Evolutionary conservation across 2,888 invertebrate species (phyloP), one percentile per base, ranked within the genome.

Genomic region (Heteromurus nitidus): DNA sequence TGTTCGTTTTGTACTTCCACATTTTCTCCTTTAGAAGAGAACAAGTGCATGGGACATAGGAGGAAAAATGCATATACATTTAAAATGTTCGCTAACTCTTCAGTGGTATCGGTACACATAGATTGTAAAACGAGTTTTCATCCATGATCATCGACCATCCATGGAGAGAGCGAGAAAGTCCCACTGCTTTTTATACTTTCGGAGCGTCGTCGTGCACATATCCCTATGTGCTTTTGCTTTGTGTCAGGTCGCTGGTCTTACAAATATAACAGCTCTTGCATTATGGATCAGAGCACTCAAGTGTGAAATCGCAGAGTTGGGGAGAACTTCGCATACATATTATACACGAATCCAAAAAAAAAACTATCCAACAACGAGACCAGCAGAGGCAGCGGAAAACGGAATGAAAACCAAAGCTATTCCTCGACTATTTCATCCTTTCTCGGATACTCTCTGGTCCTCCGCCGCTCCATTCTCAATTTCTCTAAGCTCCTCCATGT

Each of bases 301-400:
- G 84, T 85, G 87, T 86, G 85, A 87, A 87, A 87, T 87, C 86
- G 86, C 82, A 77, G 86, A 86, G 85, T 85, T 86, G 86, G 84
- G 82, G 82, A 84, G 76, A 80, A 82, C 75, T 82, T 82, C 82
- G 82, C 82, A 82, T 80, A 82, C 75, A 69, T 69, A 82, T 70
- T 55, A 55, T 55, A 55, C 55, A 9, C 18, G 18, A 11, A 55
- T 22, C 7, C 22, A 22, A 36, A 67, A 67, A 67, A 75, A 75
- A 58, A 68, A 73, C 53, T 53, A 53, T 16, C 53, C n/a, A 44
- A 13, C 24, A 53, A 50, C 13, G 18, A 65, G 18, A 44, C 26
- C 26, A 22, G 16, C 55, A 55, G 55, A 36, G 9, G 36, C n/a
- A n/a, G n/a, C n/a, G 50, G 31, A 60, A 28, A n/a, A 60, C n/a